phyloP scores from a whole-genome alignment of 2,113 vertebrate genomes.

The Forbesichthys agassizii region DNA sequence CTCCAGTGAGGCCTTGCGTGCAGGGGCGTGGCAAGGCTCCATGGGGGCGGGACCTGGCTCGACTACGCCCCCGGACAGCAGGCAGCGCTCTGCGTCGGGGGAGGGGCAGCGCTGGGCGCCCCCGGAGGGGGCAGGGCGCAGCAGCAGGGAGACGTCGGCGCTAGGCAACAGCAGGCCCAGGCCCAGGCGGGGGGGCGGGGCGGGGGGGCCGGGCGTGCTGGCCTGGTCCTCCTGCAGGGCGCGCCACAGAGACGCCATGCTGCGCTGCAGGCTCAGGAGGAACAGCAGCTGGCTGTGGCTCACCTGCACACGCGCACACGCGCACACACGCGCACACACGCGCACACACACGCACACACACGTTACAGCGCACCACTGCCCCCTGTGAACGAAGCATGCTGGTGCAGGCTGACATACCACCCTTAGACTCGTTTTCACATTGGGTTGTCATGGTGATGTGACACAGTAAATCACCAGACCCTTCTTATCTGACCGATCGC shows the following conservation, averaged over 20 bases:
- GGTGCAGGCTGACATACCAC: too few relatives aligned
- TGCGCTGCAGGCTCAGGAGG: conserved; percentile 89
- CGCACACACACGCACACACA: conserved; percentile 7
- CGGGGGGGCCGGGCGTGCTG: conserved; percentile 71
- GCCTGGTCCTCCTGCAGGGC: conserved; percentile 86
- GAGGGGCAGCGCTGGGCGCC: conserved; percentile 49
- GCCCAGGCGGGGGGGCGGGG: conserved; percentile 76
- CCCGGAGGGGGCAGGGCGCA: conserved; percentile 83
- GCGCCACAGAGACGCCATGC: conserved; percentile 86
- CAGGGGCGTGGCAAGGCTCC: conserved; percentile 1
- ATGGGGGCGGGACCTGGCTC: conserved; percentile 68
- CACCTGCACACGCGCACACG: conserved; percentile 63
- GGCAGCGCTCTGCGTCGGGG: conserved; percentile 56
- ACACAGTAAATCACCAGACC: too few relatives aligned
- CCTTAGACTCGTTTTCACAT: too few relatives aligned
- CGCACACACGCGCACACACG: background rate
- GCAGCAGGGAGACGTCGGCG: conserved; percentile 89
- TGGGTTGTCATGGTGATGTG: too few relatives aligned
- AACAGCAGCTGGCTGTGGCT: conserved; percentile 95
- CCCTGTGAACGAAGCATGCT: too few relatives aligned
- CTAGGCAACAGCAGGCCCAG: conserved; percentile 89
- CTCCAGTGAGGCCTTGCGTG: conserved; percentile 56
- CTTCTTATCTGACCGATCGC: too few relatives aligned
- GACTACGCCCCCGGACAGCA: conserved; percentile 80
- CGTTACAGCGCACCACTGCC: too few relatives aligned